Base-by-base conservation (phyloP, 2,888 invertebrate species). In the Lasioglossum malachurum region DNA sequence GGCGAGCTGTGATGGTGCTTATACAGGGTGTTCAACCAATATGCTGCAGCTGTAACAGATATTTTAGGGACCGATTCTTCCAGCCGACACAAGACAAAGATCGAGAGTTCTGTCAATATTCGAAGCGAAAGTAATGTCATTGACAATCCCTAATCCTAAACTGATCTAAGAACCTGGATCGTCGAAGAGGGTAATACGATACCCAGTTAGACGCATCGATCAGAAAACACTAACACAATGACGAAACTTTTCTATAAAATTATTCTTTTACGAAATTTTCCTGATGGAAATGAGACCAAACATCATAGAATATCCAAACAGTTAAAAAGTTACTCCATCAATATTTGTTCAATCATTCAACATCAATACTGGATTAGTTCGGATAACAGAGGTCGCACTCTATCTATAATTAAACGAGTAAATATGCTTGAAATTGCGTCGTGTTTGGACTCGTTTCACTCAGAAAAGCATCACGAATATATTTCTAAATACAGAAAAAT, bases 1-100 rank as follows among this genome's bases (percentile, higher is more conserved):
- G 71, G 75, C 78, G 27, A 82, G 31, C 69, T 71, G 35, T 78
- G 83, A 86, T 84, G 77, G 60, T 87, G 81, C 85, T 84, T 80
- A 79, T 38, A 10, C 31, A 23, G 31, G 67, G 67, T 31, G 67
- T 35, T 38, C 67, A 31, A 67, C 67, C 23, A 38, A 64, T 64
- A 64, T 2, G 27, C 60, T 16, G 31, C 60, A 60, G 60, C 60
- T 60, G 27, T 27, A 60, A 60, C 60, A 31, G 60, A 60, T 60
- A 60, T 60, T 60, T 60, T 14, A 31, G 60, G 60, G 60, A 23
- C 4, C 60, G 60, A 64, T 27, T 7, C 7, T 16, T 5, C 16
- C 14, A n/a, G n/a, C 27, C 27, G 2, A 31, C 27, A 0, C 2
- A 16, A 16, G 27, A 31, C 31, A 31, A 64, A n/a, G 16, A 31